Conservation (phyloP, 37 sponge, comb jelly and placozoan genomes). For the Aphrocallistes beatrix region DNA sequence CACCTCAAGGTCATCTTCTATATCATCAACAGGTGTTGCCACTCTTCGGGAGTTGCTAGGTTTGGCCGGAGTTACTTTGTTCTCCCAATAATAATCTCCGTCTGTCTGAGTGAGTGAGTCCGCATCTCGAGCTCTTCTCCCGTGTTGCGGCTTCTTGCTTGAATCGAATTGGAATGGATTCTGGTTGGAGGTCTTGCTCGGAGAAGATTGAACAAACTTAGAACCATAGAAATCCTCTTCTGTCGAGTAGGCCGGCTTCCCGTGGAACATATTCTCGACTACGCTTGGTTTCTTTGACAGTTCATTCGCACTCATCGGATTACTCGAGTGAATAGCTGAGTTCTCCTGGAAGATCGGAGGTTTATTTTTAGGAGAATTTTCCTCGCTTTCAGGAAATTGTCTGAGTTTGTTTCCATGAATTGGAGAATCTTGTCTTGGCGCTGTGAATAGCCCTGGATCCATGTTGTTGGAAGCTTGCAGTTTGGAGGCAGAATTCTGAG, state of each 20-base stretch:
- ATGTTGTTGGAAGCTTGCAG: neutral
- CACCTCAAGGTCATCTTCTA: constrained; percentile 8
- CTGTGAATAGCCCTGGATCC: neutral
- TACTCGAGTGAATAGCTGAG: neutral
- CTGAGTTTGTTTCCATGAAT: neutral
- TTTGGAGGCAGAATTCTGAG: neutral
- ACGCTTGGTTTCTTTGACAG: constrained; percentile 18
- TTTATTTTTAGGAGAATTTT: neutral
- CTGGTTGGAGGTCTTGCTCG: neutral
- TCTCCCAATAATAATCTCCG: neutral
- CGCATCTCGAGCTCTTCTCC: neutral
- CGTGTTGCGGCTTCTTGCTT: neutral
- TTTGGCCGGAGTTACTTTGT: neutral
- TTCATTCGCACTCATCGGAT: neutral
- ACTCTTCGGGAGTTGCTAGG: neutral
- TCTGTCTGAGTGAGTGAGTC: neutral
- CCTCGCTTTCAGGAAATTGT: neutral
- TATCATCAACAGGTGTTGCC: neutral
- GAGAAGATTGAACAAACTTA: neutral
- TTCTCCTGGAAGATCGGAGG: neutral
- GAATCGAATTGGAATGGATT: neutral
- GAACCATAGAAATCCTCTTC: neutral
- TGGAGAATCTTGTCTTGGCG: neutral
- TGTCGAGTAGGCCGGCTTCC: constrained; percentile 3
- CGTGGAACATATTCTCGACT: neutral